These are phyloP conservation scores for Trinectes maculatus DNA, from an alignment of 2,113 vertebrate genomes.

Conservation along the genomic window DNA sequence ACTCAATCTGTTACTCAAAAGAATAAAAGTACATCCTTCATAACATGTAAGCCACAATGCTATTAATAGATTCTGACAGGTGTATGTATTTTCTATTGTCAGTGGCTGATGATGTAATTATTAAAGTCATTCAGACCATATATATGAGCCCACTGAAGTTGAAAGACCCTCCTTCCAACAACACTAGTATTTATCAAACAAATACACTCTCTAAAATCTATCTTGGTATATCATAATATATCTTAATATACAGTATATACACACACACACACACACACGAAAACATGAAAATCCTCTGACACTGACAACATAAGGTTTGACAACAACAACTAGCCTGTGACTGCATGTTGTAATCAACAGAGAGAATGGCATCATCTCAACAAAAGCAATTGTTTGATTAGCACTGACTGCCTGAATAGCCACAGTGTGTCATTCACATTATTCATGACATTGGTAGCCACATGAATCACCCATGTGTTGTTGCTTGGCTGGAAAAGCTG, in stretches of 20 bases:
- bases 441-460: neutral
- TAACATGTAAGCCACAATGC: no score
- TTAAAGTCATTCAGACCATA: neutral
- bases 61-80: neutral
- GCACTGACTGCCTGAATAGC: neutral
- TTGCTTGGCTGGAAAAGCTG: neutral
- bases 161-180: neutral
- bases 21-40: no score
- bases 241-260: no score
- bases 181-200: constrained; percentile 6
- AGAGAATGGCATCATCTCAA: neutral
- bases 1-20: no score
- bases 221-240: no score
- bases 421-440: neutral
- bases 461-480: constrained; percentile 4
- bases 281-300: no score
- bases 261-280: no score
- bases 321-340: no score
- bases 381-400: constrained; percentile 10
- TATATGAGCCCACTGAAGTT: neutral
- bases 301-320: no score
- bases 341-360: no score
- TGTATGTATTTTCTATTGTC: neutral
- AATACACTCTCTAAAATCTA: no score
- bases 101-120: neutral